Percentiles rank a stretch among this genome's conserved stretches.
Evolutionary conservation across 2,113 vertebrate species (phyloP).

Genomic region (Tor tambroides): DNA sequence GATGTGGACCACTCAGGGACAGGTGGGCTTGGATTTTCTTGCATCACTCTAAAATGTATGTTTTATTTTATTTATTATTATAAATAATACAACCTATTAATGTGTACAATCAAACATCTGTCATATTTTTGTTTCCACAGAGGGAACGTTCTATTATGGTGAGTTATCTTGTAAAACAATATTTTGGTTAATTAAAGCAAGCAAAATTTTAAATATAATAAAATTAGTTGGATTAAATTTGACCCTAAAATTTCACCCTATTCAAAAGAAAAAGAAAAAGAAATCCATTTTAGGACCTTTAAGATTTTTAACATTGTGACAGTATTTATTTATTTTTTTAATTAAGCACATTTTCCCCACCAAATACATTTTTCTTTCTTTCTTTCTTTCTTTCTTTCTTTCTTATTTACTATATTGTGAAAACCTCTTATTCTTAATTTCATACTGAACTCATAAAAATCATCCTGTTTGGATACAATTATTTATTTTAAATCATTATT

Average conservation of each 20-base stretch:
- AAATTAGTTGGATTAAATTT: not conserved
- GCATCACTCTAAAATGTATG: not conserved
- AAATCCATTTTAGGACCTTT: not conserved
- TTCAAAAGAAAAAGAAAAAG: not conserved
- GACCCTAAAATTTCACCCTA: not conserved
- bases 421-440: not conserved
- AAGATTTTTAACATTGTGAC: not conserved
- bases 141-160: conserved; percentile 61
- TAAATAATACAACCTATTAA: not conserved
- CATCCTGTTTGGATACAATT: not conserved
- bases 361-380: not conserved
- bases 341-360: not conserved
- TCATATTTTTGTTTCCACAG: conserved; percentile 58
- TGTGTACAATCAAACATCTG: conserved; percentile 1
- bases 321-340: not conserved
- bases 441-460: not conserved
- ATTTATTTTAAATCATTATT: not conserved
- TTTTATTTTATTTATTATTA: not conserved
- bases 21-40: conserved; percentile 28
- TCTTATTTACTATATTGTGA: not conserved
- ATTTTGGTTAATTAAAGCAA: not conserved
- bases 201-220: not conserved
- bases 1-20: conserved; percentile 77
- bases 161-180: conserved; percentile 55
- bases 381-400: too few relatives aligned